Evolutionary conservation across 1,140 invertebrate species (phyloP).

Genomic region (Diorhabda elongata): DNA sequence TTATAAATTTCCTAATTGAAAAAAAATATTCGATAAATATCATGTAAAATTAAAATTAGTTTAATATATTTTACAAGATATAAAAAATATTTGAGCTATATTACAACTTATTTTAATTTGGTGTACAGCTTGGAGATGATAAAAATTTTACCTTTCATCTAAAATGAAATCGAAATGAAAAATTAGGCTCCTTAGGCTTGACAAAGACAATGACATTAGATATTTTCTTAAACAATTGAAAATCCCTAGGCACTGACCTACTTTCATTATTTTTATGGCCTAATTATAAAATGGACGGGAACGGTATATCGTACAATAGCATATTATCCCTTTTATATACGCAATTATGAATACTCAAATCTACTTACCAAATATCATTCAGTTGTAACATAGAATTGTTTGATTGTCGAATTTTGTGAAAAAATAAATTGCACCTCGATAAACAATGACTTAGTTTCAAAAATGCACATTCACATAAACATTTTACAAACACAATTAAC

Average conservation of each 20-base stretch:
- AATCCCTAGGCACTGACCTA: conserved; percentile 30
- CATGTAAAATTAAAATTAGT: no score
- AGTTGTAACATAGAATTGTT: neutral
- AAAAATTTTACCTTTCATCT: neutral
- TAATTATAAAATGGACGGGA: neutral
- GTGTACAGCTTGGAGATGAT: no score
- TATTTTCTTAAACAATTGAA: conserved; percentile 25
- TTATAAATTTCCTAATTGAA: no score
- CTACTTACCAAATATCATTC: neutral
- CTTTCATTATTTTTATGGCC: conserved; percentile 18
- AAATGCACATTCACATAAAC: neutral
- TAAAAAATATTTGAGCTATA: no score
- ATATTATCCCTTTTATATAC: neutral
- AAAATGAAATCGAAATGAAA: conserved; percentile 3
- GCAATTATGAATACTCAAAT: neutral
- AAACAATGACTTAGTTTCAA: neutral
- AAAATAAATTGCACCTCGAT: neutral
- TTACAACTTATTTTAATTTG: no score
- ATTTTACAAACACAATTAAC: neutral
- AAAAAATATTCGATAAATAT: no score
- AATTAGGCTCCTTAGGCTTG: neutral
- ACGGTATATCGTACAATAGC: neutral
- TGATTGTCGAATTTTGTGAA: neutral
- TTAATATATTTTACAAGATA: no score
- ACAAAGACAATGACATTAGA: conserved; percentile 14